Conservation (phyloP, 2,797 vertebrate species). For the Hydrocynus forskahlii region DNA sequence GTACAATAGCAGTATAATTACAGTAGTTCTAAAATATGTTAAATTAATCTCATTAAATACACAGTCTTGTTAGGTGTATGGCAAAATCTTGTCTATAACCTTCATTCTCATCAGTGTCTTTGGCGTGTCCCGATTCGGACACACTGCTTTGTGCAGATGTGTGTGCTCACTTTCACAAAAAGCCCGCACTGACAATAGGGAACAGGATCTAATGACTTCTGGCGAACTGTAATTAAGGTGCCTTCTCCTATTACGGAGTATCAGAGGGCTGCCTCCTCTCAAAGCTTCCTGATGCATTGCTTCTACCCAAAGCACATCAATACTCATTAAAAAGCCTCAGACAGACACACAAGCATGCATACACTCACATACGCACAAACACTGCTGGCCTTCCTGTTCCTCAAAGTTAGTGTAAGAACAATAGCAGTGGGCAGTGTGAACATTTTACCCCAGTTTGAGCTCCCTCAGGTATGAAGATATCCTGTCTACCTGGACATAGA, state of each 20-base stretch:
- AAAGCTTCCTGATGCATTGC: constrained; percentile 44
- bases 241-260: constrained; percentile 76
- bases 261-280: constrained; percentile 60
- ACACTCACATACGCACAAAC: constrained; percentile 27
- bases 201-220: constrained; percentile 73
- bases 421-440: constrained; percentile 35
- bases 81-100: not conserved
- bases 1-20: not conserved
- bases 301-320: constrained; percentile 61
- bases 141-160: constrained; percentile 44
- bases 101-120: constrained; percentile 12
- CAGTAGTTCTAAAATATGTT: not conserved
- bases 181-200: constrained; percentile 20
- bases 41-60: not conserved
- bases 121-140: constrained; percentile 4
- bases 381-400: constrained; percentile 55
- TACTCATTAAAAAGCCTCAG: constrained; percentile 76
- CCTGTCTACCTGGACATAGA: constrained; percentile 1
- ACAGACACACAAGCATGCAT: constrained; percentile 33
- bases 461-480: constrained; percentile 27
- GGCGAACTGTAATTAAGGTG: constrained; percentile 78
- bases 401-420: constrained; percentile 46
- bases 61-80: constrained; percentile 5
- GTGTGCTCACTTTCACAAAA: constrained; percentile 44
- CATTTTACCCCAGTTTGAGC: constrained; percentile 28